Base-by-base conservation (phyloP, 2,797 vertebrate species). In the Helostoma temminkii region DNA sequence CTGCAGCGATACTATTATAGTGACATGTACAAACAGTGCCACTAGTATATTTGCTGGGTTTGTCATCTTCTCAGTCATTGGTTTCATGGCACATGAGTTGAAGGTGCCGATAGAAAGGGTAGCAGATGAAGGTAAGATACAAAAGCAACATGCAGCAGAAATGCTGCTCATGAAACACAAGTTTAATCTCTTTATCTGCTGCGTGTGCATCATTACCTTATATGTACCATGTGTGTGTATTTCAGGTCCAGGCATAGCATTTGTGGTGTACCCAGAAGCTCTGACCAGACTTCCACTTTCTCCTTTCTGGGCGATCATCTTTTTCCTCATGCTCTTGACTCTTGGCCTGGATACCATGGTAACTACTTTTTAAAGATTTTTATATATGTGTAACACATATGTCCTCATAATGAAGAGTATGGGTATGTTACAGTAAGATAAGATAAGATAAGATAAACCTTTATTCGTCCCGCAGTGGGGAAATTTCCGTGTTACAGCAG, bases 1-100 rank as follows among this genome's bases (percentile, higher is more conserved):
- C 63, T 83, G 25, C 87, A 99, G 98, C 92, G 98, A 99, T 82
- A 99, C 97, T 0, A 63, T 99, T 18, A 98, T 99, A 49, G 98
- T 99, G 61, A 96, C 97, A 0, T 98, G 96, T 70, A 97, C 96
- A 78, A 99, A 99, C 95, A 99, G 98, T 69, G 97, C 96, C 89
- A 99, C 98, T 0, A 99, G 98, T 71, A 96, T 99, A 84, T 99
- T 99, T 78, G 98, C 98, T 4, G 98, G 97, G 11, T 99, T 99
- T 48, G 97, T 99, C 91, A 99, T 99, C 91, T 99, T 99, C 91
- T 99, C 97, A 0, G 97, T 99, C 36, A 99, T 99, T 26, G 98
- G 97, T 71, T 99, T 99, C 93, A 99, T 99, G 98, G 98, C 98
- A 59, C 96, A 99, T 0, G 97, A 98, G 56, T 92, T 98, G 78